These are phyloP conservation scores for Holotrichia oblita DNA, from an alignment of 1,140 invertebrate species.

Conservation along the genomic window DNA sequence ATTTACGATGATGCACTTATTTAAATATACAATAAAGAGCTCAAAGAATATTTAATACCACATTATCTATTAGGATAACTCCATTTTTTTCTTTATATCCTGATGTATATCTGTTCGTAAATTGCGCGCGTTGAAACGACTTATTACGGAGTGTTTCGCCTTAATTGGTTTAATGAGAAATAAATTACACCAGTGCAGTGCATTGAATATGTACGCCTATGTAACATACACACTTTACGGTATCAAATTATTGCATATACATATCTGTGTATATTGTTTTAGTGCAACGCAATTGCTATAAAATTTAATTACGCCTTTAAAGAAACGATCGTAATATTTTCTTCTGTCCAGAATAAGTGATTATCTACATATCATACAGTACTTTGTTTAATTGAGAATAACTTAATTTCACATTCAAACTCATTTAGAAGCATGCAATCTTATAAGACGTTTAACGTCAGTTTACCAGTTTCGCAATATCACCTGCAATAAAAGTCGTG, in stretches of 20 bases:
- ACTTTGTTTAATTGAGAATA: neutral
- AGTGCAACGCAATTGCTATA: neutral
- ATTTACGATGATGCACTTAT: neutral
- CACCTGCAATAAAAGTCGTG: no score
- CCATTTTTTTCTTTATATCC: neutral
- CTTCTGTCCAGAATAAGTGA: neutral
- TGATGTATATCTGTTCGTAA: neutral
- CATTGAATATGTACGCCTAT: neutral
- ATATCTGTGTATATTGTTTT: neutral
- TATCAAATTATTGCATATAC: conserved; percentile 1
- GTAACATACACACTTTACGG: neutral
- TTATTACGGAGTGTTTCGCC: conserved; percentile 29
- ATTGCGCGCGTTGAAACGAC: conserved; percentile 22
- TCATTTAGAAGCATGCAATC: neutral
- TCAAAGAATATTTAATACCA: neutral
- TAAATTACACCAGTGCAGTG: conserved; percentile 4
- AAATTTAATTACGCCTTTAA: conserved; percentile 3
- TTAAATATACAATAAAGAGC: neutral
- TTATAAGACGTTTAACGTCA: neutral
- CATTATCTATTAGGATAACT: conserved; percentile 1
- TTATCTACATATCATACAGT: neutral
- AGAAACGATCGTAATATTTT: neutral
- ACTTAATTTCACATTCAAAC: neutral
- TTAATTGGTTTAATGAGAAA: conserved; percentile 31
- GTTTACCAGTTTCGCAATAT: no score